Percentiles rank a stretch among this genome's conserved stretches.
These are phyloP conservation scores for Parambassis ranga DNA, from an alignment of 2,797 vertebrate species.

Conservation along the genomic window DNA sequence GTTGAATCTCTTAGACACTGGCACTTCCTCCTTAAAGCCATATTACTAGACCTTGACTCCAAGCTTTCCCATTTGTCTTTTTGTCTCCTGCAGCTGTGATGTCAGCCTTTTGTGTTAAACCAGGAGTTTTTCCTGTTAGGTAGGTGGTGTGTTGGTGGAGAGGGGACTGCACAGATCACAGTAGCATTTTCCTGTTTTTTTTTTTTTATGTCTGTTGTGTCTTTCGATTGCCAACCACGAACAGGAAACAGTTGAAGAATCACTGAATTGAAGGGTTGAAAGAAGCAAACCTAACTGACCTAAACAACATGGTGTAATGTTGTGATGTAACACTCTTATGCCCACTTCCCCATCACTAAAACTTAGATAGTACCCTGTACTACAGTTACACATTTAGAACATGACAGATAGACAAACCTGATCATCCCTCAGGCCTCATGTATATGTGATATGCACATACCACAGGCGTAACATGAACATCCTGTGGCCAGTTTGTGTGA, in stretches of 20 bases:
- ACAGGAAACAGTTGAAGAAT: too few species aligned
- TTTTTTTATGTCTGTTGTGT: neutral
- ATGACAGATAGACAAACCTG: too few species aligned
- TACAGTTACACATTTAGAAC: too few species aligned
- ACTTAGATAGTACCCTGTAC: too few species aligned
- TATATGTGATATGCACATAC: constrained; percentile 7
- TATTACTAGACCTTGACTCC: constrained; percentile 39
- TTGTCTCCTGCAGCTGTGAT: constrained; percentile 45
- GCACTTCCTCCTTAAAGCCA: constrained; percentile 35
- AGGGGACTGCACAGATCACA: neutral
- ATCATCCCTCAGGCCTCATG: neutral
- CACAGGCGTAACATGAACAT: constrained; percentile 51
- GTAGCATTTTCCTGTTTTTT: constrained; percentile 20
- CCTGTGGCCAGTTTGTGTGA: constrained; percentile 18
- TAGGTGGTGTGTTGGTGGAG: neutral
- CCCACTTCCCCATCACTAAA: too few species aligned
- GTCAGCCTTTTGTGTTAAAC: constrained; percentile 51
- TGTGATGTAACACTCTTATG: too few species aligned
- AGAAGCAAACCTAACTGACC: too few species aligned
- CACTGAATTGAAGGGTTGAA: too few species aligned
- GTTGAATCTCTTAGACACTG: neutral
- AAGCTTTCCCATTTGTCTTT: constrained; percentile 29
- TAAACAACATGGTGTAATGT: too few species aligned
- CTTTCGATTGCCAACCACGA: too few species aligned
- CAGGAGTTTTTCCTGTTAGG: constrained; percentile 35